phyloP scores from a whole-genome alignment of 2,888 invertebrate species.

The Athetis lepigone region DNA sequence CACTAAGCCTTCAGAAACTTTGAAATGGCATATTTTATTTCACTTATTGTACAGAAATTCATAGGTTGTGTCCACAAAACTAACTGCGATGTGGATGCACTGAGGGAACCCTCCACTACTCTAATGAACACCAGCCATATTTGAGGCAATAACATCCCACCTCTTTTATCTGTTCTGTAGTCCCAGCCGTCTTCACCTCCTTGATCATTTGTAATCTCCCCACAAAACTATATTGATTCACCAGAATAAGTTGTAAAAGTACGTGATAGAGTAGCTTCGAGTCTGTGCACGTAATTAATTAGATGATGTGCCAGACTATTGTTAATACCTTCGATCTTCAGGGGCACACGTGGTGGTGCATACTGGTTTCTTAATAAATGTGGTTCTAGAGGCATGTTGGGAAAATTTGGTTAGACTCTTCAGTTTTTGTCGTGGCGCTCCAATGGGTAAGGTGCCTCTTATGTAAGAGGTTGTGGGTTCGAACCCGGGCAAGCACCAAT shows the following conservation, averaged over 20 bases:
- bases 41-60: conserved; percentile 4
- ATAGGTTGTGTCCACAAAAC: conserved; percentile 5
- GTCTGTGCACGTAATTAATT: conserved; percentile 63
- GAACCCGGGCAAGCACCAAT: too few species aligned
- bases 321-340: conserved; percentile 53
- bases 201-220: conserved; percentile 24
- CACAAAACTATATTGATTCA: conserved; percentile 29
- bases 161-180: too few species aligned
- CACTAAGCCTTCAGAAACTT: conserved; percentile 22
- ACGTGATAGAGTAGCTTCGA: conserved; percentile 42
- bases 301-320: conserved; percentile 50
- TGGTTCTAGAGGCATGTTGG: too few species aligned
- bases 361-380: conserved; percentile 42
- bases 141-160: background rate
- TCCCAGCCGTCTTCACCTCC: conserved; percentile 14
- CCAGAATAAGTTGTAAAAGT: conserved; percentile 47
- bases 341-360: conserved; percentile 28
- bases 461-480: too few species aligned
- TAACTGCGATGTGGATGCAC: too few species aligned
- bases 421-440: too few species aligned
- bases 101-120: too few species aligned
- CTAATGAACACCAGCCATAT: too few species aligned
- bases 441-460: too few species aligned
- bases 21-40: background rate
- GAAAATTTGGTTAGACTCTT: too few species aligned